phyloP scores from a whole-genome alignment of 2,888 invertebrate genomes.

The Leptinotarsa haldemani region DNA sequence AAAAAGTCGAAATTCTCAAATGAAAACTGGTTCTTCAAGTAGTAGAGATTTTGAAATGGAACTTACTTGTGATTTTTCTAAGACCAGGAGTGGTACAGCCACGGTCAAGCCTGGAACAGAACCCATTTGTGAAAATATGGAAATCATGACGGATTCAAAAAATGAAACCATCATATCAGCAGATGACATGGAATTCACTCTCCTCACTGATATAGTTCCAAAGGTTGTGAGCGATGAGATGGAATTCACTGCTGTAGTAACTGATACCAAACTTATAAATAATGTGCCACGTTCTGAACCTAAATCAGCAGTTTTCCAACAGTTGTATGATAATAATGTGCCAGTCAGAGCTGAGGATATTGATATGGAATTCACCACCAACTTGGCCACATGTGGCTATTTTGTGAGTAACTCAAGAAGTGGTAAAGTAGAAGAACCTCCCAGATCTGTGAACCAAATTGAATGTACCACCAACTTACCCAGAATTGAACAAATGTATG shows the following conservation, averaged over 20 bases:
- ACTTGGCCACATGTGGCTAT: not conserved
- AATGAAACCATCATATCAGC: not conserved
- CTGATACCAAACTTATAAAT: not conserved
- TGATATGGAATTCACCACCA: constrained; percentile 37
- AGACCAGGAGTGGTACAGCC: not conserved
- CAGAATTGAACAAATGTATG: not conserved
- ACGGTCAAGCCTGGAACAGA: not conserved
- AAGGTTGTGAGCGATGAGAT: not conserved
- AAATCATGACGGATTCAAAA: not conserved
- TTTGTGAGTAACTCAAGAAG: not conserved
- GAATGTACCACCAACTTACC: not conserved
- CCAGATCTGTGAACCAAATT: not conserved
- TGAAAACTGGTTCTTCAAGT: not conserved
- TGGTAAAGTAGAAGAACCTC: not conserved
- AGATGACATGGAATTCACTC: constrained; percentile 18
- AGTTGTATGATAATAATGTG: too few relatives aligned
- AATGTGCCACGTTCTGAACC: not conserved
- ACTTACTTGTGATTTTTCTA: constrained; percentile 35
- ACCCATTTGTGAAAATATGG: not conserved
- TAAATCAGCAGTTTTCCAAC: not conserved
- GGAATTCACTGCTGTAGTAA: not conserved
- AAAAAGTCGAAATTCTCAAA: not conserved
- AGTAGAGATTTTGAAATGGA: constrained; percentile 30
- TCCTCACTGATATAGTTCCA: not conserved
- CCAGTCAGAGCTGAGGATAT: constrained; percentile 3